Evolutionary conservation across 2,113 vertebrate species (phyloP), one percentile per base, ranked within the genome.

Genomic region (Gila orcuttii): DNA sequence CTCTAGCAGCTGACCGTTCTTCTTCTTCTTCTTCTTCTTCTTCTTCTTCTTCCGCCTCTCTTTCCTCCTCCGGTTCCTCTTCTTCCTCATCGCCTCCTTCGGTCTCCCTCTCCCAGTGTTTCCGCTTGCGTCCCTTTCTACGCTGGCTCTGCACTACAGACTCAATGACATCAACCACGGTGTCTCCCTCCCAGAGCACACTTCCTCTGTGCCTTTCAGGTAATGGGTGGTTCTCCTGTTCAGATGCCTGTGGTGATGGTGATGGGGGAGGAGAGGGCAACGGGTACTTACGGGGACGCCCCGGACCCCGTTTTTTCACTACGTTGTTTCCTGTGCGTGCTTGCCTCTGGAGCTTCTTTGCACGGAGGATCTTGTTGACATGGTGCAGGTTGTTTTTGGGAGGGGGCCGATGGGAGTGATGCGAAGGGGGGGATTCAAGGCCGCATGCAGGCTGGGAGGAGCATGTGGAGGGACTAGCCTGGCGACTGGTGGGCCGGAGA

Each of bases 291-390:
- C 97, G 94, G 28, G 98, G 98, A 76, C 97, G 96, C 0, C 98
- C 98, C 0, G 97, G 95, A 12, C 94, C 93, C 89, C 96, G 91
- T 92, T 98, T 98, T 93, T 99, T 99, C 78, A 99, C 96, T 77
- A 99, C 95, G 87, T 99, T 99, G 96, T 99, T 99, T 93, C 98
- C 98, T 5, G 98, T 99, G 79, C 98, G 98, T 71, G 98, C 97
- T 94, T 99, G 97, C 93, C 98, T 95, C 93, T 99, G 98, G 89
- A 99, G 96, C 93, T 97, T 95, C 94, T 99, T 99, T 92, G 97
- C 98, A 84, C 98, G 98, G 86, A 99, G 94, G 93, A 99, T 99
- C 94, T 99, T 99, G 95, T 99, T 99, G 90, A 99, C 98, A 0
- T 99, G 98, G 91, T 98, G 97, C 91, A 99, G 94, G 90, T 97